Conservation (phyloP, 2,797 vertebrate species). For the Nyctalus aviator region DNA sequence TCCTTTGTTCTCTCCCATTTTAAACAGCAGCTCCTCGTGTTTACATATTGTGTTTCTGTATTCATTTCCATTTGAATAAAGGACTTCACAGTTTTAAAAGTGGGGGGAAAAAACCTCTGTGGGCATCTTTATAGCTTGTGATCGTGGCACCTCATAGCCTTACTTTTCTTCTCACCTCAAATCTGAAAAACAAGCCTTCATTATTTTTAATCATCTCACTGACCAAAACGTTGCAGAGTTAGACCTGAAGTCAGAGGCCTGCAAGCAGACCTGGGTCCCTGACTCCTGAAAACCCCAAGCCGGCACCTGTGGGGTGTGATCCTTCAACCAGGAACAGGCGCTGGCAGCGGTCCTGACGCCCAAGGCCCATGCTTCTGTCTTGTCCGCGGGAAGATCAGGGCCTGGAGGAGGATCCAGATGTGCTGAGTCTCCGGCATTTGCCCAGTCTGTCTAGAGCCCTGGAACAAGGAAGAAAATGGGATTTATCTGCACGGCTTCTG, state of each 20-base stretch:
- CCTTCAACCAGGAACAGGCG: neutral
- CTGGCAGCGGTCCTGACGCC: neutral
- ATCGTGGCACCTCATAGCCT: neutral
- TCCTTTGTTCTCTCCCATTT: neutral
- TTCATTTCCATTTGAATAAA: constrained; percentile 21
- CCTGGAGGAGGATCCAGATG: neutral
- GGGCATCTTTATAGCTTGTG: neutral
- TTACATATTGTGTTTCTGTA: neutral
- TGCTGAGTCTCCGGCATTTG: neutral
- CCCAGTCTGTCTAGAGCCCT: neutral
- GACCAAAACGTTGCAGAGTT: neutral
- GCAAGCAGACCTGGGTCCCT: neutral
- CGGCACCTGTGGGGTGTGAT: neutral
- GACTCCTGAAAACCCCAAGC: neutral
- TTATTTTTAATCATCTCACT: neutral
- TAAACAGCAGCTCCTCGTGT: neutral
- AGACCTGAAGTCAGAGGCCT: neutral
- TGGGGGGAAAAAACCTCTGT: neutral
- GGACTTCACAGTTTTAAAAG: constrained; percentile 17
- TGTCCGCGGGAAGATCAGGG: neutral
- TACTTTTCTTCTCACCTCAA: neutral
- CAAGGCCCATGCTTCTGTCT: neutral
- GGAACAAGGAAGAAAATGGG: constrained; percentile 8
- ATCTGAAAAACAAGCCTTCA: neutral
- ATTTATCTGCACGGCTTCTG: neutral